phyloP scores from a whole-genome alignment of 2,888 invertebrate species.

The Morinoia aosen region DNA sequence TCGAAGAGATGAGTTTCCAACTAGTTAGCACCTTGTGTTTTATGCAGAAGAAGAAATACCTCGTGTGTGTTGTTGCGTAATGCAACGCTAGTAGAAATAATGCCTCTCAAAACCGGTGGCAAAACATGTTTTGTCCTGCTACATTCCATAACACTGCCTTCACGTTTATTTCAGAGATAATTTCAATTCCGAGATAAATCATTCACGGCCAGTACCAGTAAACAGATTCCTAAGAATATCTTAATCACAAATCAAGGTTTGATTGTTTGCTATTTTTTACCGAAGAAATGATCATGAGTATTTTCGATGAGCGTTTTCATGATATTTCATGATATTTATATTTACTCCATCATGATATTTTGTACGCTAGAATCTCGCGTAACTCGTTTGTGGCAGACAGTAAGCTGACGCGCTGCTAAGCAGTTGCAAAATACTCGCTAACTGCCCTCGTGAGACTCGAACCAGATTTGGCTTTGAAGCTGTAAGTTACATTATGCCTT shows the following conservation, averaged over 20 bases:
- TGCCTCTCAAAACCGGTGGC: neutral
- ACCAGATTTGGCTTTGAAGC: neutral
- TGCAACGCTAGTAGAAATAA: neutral
- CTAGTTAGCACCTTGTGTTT: slow-evolving; percentile 5
- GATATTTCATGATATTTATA: no score
- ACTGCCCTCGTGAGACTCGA: neutral
- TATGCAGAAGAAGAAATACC: neutral
- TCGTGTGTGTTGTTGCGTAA: neutral
- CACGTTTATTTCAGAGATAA: neutral
- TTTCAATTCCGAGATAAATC: neutral
- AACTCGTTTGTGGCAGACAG: neutral
- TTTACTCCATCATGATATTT: no score
- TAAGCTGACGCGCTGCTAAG: neutral
- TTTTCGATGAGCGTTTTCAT: no score
- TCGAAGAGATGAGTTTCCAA: neutral
- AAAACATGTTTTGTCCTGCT: neutral
- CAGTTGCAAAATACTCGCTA: neutral
- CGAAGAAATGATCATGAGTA: no score
- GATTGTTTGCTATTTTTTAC: no score
- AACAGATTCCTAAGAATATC: neutral
- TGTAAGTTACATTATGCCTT: neutral
- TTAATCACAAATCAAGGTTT: neutral
- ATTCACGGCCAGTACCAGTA: neutral
- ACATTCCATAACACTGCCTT: neutral
- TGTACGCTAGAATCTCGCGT: neutral